These are phyloP conservation scores for Drosophila antonietae DNA, from an alignment of 2,888 invertebrate species.

Conservation along the genomic window DNA sequence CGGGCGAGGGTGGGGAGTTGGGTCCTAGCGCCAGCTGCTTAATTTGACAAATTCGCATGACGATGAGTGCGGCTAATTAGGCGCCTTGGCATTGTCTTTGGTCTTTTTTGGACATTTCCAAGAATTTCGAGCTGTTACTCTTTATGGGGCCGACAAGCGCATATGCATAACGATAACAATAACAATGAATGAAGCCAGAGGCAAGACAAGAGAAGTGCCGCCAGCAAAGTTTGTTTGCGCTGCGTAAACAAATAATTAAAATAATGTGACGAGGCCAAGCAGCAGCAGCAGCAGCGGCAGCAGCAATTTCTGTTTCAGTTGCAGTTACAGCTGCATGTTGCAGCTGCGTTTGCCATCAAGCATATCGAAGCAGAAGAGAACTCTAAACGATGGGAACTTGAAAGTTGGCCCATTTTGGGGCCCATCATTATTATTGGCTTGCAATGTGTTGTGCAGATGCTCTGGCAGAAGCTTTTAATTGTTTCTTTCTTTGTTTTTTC, in stretches of 20 bases:
- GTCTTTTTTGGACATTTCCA: constrained; percentile 37
- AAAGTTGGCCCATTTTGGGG: constrained; percentile 67
- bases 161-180: constrained; percentile 53
- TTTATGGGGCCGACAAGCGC: constrained; percentile 55
- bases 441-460: constrained; percentile 71
- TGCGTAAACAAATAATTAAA: constrained; percentile 80
- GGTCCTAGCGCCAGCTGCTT: constrained; percentile 48
- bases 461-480: constrained; percentile 69
- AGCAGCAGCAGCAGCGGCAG: constrained; percentile 28
- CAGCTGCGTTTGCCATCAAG: constrained; percentile 74
- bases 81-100: constrained; percentile 47
- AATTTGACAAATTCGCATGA: constrained; percentile 81
- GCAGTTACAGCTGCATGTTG: constrained; percentile 33
- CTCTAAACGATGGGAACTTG: constrained; percentile 44
- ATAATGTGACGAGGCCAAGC: constrained; percentile 65
- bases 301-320: constrained; percentile 33
- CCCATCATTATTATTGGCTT: constrained; percentile 34
- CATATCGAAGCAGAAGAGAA: constrained; percentile 26
- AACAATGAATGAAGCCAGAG: constrained; percentile 16
- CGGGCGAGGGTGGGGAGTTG: constrained; percentile 7
- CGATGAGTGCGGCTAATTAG: constrained; percentile 62
- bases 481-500: constrained; percentile 31
- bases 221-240: constrained; percentile 69
- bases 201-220: constrained; percentile 64
- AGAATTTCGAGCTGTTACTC: constrained; percentile 59